A percentile compares a stretch with the other conserved stretches of the same genome.
Conservation (phyloP, 2,888 invertebrate species). For the Lysandra bellargus region DNA sequence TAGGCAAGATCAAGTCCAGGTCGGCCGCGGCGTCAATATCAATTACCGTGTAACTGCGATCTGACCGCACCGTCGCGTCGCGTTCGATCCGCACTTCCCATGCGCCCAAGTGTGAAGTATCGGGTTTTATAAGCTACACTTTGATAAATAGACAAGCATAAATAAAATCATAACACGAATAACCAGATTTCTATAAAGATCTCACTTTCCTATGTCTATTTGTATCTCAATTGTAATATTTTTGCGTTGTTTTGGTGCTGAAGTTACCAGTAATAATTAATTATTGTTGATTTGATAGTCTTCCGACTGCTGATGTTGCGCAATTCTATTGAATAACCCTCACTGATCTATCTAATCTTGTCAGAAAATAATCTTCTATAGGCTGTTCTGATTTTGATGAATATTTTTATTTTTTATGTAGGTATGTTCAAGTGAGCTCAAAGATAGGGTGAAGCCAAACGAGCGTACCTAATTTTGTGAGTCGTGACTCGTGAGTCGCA, state of each 20-base stretch:
- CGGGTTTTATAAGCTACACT: conserved; percentile 3
- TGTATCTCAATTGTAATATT: neutral
- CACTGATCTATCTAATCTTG: too few species aligned
- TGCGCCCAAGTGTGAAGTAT: conserved; percentile 25
- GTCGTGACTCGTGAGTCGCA: too few species aligned
- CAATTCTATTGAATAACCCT: too few species aligned
- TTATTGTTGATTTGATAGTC: neutral
- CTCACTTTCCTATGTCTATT: neutral
- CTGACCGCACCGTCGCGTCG: conserved; percentile 16
- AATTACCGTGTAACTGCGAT: neutral
- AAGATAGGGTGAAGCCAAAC: too few species aligned
- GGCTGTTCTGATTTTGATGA: too few species aligned
- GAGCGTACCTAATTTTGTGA: too few species aligned
- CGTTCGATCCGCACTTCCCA: conserved; percentile 9
- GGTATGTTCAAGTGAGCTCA: too few species aligned
- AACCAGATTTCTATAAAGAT: neutral
- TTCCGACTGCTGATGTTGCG: too few species aligned
- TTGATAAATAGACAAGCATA: neutral
- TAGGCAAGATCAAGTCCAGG: neutral
- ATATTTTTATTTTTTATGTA: too few species aligned
- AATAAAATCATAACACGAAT: neutral
- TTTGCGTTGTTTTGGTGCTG: too few species aligned
- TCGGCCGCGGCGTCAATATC: conserved; percentile 18
- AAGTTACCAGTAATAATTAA: neutral
- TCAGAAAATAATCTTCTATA: too few species aligned